phyloP scores from a whole-genome alignment of 2,797 vertebrate genomes.

The Helicolenus hilgendorfi region DNA sequence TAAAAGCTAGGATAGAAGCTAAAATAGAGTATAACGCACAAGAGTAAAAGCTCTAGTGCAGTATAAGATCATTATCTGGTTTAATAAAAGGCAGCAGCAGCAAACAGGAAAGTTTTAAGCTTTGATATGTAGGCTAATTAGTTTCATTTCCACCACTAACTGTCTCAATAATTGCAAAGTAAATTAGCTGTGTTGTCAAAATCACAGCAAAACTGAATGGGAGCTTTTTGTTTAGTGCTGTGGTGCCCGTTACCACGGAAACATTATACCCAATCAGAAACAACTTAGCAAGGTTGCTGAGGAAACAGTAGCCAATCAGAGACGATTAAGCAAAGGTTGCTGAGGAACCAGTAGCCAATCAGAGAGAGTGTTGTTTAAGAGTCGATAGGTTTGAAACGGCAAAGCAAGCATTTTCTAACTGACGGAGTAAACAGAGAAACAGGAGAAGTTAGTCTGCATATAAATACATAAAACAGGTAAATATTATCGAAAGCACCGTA shows the following conservation, averaged over 20 bases:
- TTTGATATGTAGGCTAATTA: neutral
- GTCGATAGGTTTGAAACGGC: conserved; percentile 83
- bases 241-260: conserved; percentile 67
- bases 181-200: neutral
- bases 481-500: neutral
- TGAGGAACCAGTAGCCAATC: conserved; percentile 71
- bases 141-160: neutral
- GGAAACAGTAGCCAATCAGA: conserved; percentile 66
- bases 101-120: too few species aligned
- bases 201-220: neutral
- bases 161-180: neutral
- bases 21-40: too few species aligned
- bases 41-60: too few species aligned
- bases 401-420: conserved; percentile 68
- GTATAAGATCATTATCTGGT: too few species aligned
- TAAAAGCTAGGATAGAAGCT: too few species aligned
- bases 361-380: conserved; percentile 59
- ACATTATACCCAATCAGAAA: conserved; percentile 77
- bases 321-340: neutral
- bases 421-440: conserved; percentile 12
- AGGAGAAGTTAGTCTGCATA: neutral
- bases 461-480: conserved; percentile 32
- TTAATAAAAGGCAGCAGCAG: too few species aligned
- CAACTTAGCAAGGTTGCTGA: neutral
- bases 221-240: neutral